Percentiles rank a stretch among this genome's conserved stretches.
Evolutionary conservation across 2,113 vertebrate genomes (phyloP).

Genomic region (Colinus virginianus): DNA sequence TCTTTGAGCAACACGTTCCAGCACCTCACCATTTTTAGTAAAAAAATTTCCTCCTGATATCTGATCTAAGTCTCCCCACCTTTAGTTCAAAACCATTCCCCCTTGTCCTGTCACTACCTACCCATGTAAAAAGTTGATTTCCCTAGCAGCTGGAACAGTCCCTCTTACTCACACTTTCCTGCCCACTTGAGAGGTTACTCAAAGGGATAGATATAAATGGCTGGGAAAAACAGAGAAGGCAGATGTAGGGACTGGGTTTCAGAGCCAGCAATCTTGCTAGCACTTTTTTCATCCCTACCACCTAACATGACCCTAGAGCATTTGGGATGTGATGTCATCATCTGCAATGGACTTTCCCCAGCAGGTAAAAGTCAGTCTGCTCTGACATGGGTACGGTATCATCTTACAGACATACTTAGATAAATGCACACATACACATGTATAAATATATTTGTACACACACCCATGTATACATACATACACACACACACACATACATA

Average conservation of each 20-base stretch:
- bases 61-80: too few relatives aligned
- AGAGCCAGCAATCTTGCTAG: not conserved
- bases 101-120: too few relatives aligned
- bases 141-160: not conserved
- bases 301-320: not conserved
- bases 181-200: not conserved
- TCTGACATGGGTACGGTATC: not conserved
- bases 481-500: not conserved
- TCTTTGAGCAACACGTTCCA: too few relatives aligned
- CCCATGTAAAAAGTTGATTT: too few relatives aligned
- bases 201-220: not conserved
- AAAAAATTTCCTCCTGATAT: too few relatives aligned
- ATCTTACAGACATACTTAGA: not conserved
- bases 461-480: not conserved
- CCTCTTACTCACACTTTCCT: not conserved
- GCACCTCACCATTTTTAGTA: too few relatives aligned
- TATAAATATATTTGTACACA: too few relatives aligned
- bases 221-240: not conserved
- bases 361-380: not conserved
- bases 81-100: too few relatives aligned
- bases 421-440: rapidly evolving
- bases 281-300: not conserved
- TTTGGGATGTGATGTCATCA: not conserved
- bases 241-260: not conserved
- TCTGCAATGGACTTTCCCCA: not conserved